phyloP scores from a whole-genome alignment of 2,113 vertebrate genomes.

The Percina caprodes region DNA sequence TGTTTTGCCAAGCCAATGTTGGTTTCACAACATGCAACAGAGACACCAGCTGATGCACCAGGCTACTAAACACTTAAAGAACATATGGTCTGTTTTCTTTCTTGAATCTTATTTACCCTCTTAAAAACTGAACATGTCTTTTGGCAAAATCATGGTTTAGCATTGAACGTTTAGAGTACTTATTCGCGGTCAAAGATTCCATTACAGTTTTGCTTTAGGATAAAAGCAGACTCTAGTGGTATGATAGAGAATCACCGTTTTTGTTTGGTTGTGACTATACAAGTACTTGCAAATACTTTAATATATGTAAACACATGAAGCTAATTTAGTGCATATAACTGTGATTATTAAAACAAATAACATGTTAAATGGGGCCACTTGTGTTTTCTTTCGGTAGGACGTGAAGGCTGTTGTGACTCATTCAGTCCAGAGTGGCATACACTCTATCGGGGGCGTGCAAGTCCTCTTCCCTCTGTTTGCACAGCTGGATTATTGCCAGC shows the following conservation, averaged over 20 bases:
- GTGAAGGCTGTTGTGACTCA: conserved; percentile 98
- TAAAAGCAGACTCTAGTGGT: background rate
- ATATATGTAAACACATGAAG: background rate
- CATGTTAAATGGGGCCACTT: background rate
- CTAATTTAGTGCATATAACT: background rate
- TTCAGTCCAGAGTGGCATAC: conserved; percentile 97
- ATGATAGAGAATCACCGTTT: background rate
- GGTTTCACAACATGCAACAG: background rate
- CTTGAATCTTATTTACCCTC: background rate
- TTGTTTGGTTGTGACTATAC: background rate
- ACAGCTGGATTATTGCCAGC: conserved; percentile 94
- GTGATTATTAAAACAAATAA: background rate
- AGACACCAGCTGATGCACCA: background rate
- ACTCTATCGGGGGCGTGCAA: conserved; percentile 97
- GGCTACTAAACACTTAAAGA: background rate
- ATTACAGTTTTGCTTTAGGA: background rate
- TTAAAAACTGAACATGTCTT: background rate
- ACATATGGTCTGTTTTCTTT: background rate
- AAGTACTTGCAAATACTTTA: background rate
- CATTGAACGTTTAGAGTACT: background rate
- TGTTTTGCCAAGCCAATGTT: background rate
- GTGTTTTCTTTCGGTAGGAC: conserved; percentile 83
- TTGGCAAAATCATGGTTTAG: background rate
- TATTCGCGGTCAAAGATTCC: background rate
- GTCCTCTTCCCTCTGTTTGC: conserved; percentile 98